phyloP scores from a whole-genome alignment of 2,113 vertebrate genomes.

The Hucho hucho region DNA sequence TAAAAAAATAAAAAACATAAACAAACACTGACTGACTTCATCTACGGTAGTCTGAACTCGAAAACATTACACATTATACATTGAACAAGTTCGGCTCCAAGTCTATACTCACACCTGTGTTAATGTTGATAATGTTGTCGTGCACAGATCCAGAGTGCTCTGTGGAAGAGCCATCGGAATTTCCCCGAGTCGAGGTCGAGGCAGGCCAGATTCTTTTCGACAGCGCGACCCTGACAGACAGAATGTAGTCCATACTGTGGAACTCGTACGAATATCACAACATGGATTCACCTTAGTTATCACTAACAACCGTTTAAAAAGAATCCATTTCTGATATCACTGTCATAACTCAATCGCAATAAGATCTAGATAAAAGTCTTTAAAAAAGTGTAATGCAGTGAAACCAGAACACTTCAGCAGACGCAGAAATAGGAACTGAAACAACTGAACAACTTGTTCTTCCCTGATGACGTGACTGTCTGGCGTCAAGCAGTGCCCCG shows the following conservation, averaged over 20 bases:
- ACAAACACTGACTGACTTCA: no score
- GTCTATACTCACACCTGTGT: neutral
- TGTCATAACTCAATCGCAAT: no score
- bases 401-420: conserved; percentile 17
- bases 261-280: neutral
- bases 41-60: no score
- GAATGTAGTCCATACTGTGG: conserved; percentile 67
- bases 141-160: neutral
- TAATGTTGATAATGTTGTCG: conserved; percentile 4
- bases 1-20: no score
- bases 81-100: no score
- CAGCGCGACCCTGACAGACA: conserved; percentile 67
- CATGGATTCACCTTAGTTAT: neutral
- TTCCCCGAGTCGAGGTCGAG: conserved; percentile 34
- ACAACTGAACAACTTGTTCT: conserved; percentile 45
- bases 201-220: conserved; percentile 65
- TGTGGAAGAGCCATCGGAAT: conserved; percentile 21
- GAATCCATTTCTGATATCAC: no score
- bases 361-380: neutral
- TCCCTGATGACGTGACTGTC: conserved; percentile 20
- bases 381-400: no score
- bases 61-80: no score
- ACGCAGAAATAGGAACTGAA: conserved; percentile 70
- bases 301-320: neutral
- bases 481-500: conserved; percentile 23